Percentiles rank a stretch among this genome's conserved stretches.
phyloP scores from a whole-genome alignment of 2,888 invertebrate species.

The Habroteleia sp. region DNA sequence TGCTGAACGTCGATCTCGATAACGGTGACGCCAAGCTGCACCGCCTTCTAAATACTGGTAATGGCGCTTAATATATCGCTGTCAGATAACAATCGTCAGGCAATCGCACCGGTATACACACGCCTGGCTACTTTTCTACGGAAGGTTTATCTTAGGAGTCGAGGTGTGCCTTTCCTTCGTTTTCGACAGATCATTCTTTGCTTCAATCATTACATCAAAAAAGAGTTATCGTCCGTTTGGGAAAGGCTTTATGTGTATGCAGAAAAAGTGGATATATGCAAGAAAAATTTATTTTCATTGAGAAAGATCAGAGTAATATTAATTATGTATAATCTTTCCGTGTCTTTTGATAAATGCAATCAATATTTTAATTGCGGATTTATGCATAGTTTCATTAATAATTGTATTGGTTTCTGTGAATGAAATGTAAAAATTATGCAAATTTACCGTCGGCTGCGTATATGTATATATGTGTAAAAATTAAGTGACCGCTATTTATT shows the following conservation, averaged over 20 bases:
- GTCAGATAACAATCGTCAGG: slow-evolving; percentile 76
- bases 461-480: too few species aligned
- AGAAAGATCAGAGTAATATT: too few species aligned
- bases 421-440: too few species aligned
- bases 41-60: slow-evolving; percentile 78
- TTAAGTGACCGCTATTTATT: too few species aligned
- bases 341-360: too few species aligned
- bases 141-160: slow-evolving; percentile 21
- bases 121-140: slow-evolving; percentile 70
- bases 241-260: background rate
- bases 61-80: slow-evolving; percentile 78
- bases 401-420: too few species aligned
- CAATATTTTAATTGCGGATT: too few species aligned
- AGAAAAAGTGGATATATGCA: too few species aligned
- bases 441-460: too few species aligned
- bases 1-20: slow-evolving; percentile 71
- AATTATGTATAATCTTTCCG: too few species aligned
- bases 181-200: slow-evolving; percentile 39
- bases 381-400: too few species aligned
- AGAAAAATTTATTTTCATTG: too few species aligned
- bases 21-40: slow-evolving; percentile 68
- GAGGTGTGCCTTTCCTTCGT: slow-evolving; percentile 22
- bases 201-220: slow-evolving; percentile 13
- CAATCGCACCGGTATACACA: slow-evolving; percentile 70
- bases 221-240: slow-evolving; percentile 1